Conservation (phyloP, 1,140 invertebrate species). For the Bombyx mandarina region DNA sequence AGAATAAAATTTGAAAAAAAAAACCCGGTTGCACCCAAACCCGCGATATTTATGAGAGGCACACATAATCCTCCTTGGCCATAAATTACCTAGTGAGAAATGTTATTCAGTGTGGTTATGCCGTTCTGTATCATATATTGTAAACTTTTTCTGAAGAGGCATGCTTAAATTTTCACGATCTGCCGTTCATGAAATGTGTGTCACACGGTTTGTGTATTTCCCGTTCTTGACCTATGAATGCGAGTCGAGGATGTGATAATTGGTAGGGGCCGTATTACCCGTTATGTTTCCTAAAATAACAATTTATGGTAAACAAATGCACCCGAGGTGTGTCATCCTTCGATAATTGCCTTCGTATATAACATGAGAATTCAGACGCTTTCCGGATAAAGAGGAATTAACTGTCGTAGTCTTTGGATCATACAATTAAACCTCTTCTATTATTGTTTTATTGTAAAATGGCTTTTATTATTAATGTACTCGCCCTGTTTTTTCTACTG, state of each 20-base stretch:
- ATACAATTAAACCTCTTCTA: background rate
- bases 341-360: constrained; percentile 36
- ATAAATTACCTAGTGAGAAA: no score
- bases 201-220: no score
- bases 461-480: constrained; percentile 9
- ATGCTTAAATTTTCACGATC: no score
- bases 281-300: constrained; percentile 58
- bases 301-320: constrained; percentile 45
- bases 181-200: no score
- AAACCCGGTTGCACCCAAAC: no score
- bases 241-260: constrained; percentile 40
- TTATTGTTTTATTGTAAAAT: constrained; percentile 11
- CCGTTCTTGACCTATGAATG: constrained; percentile 30
- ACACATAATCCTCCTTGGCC: no score
- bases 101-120: no score
- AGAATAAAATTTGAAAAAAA: no score
- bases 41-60: no score
- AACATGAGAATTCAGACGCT: constrained; percentile 19
- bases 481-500: constrained; percentile 2
- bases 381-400: constrained; percentile 35
- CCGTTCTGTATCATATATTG: no score
- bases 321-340: constrained; percentile 52
- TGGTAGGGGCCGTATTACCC: constrained; percentile 48
- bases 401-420: constrained; percentile 7
- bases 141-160: no score